These are phyloP conservation scores for Spinus pinus DNA, from an alignment of 2,797 vertebrate species.

Conservation along the genomic window DNA sequence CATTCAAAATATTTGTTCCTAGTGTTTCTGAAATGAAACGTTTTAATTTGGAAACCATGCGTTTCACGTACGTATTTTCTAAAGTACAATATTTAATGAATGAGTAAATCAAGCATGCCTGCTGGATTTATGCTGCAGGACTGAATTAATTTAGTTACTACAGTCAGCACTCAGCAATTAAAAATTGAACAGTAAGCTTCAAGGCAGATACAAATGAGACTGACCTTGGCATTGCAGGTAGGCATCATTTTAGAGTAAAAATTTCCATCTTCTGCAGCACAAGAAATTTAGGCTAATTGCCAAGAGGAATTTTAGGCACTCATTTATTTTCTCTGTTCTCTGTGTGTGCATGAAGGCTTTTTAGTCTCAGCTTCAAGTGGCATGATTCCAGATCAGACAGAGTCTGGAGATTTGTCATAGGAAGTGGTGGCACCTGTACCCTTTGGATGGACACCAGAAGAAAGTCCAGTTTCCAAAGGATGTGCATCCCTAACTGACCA, in stretches of 20 bases:
- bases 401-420: not conserved
- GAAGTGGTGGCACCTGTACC: not conserved
- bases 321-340: not conserved
- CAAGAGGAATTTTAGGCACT: not conserved
- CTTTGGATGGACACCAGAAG: not conserved
- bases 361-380: not conserved
- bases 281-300: not conserved
- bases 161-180: not conserved
- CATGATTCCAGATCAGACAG: not conserved
- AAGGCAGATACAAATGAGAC: not conserved
- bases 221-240: not conserved
- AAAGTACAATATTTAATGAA: not conserved
- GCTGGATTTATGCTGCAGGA: not conserved
- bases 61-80: not conserved
- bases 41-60: not conserved
- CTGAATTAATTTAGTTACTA: not conserved
- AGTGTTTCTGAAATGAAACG: not conserved
- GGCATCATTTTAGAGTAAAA: not conserved
- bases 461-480: not conserved
- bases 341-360: not conserved
- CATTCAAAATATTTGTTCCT: not conserved
- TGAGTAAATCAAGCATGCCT: not conserved
- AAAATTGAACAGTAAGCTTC: not conserved
- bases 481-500: not conserved
- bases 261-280: not conserved